Base-by-base conservation (phyloP, 2,888 invertebrate species). In the Sarcophaga subvicina region DNA sequence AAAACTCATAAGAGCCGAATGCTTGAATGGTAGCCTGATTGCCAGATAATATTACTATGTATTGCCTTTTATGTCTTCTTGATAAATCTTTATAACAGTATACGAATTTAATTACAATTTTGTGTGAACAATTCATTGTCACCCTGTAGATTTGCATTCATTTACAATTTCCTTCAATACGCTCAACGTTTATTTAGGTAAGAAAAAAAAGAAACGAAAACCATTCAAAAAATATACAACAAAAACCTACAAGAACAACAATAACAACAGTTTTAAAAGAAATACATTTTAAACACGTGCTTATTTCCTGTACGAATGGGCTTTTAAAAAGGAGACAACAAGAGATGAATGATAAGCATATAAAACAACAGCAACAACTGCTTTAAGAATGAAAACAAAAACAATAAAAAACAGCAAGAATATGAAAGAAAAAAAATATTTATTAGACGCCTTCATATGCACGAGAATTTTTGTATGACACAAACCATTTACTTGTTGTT, bases 241-340 rank as follows among this genome's bases (percentile, higher is more conserved):
- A 37, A 37, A 10, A 37, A 37, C 2, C 2, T 14, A 37, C 20
- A 27, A n/a, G 12, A 59, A 54, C 2, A 12, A 27, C 14, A 54
- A 45, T 4, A 59, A 4, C 1, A 14, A 5, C 12, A 45, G 8
- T 12, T 37, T 10, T 37, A 37, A 22, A 22, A 66, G 12, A 54
- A 75, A 76, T 5, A 59, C n/a, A 72, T 62, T 62, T 83, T 54
- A 67, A 72, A 63, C 78, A 78, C 72, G 54, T 83, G 67, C 83
- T 78, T 79, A 73, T 27, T 83, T 83, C 83, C 67, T 78, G 78
- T 45, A 54, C 37, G 22, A 78, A 62, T 62, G 10, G 20, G 25
- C 2, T 22, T 66, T 62, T 78, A 14, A 47, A 22, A 78, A 67
- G 60, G 62, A 49, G 22, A 27, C 22, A 80, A 20, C 54, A 76